Conservation (phyloP, 2,888 invertebrate species). For the Timema podura region DNA sequence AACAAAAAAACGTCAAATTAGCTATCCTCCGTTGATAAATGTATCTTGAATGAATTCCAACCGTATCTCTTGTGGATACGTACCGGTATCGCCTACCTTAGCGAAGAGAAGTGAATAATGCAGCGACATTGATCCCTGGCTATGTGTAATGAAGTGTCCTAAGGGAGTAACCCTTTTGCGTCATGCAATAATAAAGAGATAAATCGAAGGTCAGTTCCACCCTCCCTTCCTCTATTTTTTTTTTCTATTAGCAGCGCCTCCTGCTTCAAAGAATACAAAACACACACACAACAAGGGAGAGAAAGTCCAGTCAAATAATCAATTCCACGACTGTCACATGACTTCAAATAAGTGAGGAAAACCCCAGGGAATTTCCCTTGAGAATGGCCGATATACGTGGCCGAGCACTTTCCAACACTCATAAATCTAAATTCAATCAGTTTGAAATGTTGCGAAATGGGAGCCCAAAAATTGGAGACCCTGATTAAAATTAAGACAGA, state of each 20-base stretch:
- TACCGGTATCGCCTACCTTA: too few species aligned
- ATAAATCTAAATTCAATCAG: conserved; percentile 15
- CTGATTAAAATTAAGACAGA: conserved; percentile 4
- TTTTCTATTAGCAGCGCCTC: conserved; percentile 9
- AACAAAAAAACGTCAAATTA: too few species aligned
- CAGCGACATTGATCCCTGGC: conserved; percentile 17
- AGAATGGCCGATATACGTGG: conserved; percentile 13
- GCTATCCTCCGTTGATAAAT: too few species aligned
- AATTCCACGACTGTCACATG: conserved; percentile 27
- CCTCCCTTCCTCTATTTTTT: not conserved
- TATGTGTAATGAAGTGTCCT: conserved; percentile 24
- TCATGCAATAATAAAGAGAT: conserved; percentile 28
- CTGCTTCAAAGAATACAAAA: not conserved
- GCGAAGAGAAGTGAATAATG: conserved; percentile 18
- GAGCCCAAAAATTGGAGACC: conserved; percentile 2
- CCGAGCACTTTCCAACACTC: not conserved
- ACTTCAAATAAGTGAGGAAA: conserved; percentile 26
- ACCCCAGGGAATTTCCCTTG: conserved; percentile 24
- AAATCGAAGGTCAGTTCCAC: conserved; percentile 10
- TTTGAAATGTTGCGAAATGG: conserved; percentile 8
- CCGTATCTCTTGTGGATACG: too few species aligned
- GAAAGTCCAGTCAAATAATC: conserved; percentile 14
- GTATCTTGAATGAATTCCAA: too few species aligned
- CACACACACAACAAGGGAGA: not conserved
- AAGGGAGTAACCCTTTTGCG: conserved; percentile 23